Evolutionary conservation across 2,113 vertebrate genomes (phyloP).

Genomic region (Lophura nycthemera): DNA sequence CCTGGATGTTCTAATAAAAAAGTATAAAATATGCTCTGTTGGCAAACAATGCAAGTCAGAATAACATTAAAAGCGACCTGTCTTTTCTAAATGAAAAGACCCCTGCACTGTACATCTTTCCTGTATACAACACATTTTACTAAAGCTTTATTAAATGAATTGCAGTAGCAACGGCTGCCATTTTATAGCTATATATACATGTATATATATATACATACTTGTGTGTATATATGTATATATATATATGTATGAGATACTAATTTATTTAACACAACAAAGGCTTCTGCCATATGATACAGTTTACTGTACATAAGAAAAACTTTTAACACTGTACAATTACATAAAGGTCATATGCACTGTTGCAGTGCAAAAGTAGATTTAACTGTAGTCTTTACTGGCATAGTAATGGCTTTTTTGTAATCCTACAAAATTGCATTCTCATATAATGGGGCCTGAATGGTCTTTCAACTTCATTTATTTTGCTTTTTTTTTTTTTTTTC

Average conservation of each 20-base stretch:
- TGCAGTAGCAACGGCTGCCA: slow-evolving; percentile 86
- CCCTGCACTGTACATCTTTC: slow-evolving; percentile 85
- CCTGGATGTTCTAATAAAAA: slow-evolving; percentile 81
- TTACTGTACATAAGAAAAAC: slow-evolving; percentile 90
- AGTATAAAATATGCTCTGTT: slow-evolving; percentile 82
- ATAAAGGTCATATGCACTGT: slow-evolving; percentile 92
- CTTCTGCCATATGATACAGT: slow-evolving; percentile 86
- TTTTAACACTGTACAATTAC: slow-evolving; percentile 91
- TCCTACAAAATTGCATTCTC: slow-evolving; percentile 83
- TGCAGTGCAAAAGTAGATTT: slow-evolving; percentile 90
- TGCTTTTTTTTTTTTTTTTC: neutral
- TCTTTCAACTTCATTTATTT: slow-evolving; percentile 55
- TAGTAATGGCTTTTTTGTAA: slow-evolving; percentile 86
- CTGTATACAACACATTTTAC: slow-evolving; percentile 93
- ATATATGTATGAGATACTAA: slow-evolving; percentile 80
- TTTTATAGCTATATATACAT: slow-evolving; percentile 78
- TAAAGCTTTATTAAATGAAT: slow-evolving; percentile 94
- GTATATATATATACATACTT: slow-evolving; percentile 56
- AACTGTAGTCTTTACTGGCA: slow-evolving; percentile 88
- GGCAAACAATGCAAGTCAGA: slow-evolving; percentile 83
- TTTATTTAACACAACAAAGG: slow-evolving; percentile 85
- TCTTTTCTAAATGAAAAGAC: slow-evolving; percentile 89
- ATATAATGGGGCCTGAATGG: slow-evolving; percentile 73
- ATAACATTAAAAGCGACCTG: slow-evolving; percentile 86
- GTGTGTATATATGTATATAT: slow-evolving; percentile 76